Percentiles rank a stretch among this genome's conserved stretches.
These are phyloP conservation scores for Apamea monoglypha DNA, from an alignment of 2,888 invertebrate species.

Conservation along the genomic window DNA sequence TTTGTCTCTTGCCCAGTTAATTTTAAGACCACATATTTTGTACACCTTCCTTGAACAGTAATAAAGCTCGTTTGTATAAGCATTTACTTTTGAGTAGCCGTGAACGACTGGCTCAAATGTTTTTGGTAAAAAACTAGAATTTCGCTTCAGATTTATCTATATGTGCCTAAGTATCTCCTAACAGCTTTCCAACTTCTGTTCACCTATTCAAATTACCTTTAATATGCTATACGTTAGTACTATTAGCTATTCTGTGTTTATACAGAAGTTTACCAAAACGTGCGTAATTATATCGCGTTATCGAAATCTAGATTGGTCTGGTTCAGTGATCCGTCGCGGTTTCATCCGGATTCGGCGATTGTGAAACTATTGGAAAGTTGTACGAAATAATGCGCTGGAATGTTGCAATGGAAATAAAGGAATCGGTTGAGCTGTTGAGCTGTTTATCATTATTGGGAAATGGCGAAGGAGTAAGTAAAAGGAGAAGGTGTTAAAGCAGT, in stretches of 20 bases:
- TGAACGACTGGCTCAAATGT: not conserved
- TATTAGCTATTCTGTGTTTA: not conserved
- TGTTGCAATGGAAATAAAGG: not conserved
- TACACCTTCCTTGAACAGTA: too few relatives aligned
- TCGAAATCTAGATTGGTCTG: constrained; percentile 48
- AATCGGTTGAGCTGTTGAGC: not conserved
- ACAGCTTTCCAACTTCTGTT: not conserved
- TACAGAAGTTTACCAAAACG: not conserved
- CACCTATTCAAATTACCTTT: not conserved
- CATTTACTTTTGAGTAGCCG: too few relatives aligned
- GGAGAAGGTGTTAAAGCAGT: too few relatives aligned
- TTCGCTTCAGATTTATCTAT: not conserved
- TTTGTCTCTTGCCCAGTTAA: too few relatives aligned
- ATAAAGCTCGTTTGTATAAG: too few relatives aligned
- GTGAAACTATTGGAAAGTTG: constrained; percentile 4
- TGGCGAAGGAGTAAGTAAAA: too few relatives aligned
- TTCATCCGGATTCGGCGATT: constrained; percentile 18
- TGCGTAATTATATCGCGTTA: constrained; percentile 21
- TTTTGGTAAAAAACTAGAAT: not conserved
- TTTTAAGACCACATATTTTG: too few relatives aligned
- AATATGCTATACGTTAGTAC: not conserved
- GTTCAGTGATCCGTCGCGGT: constrained; percentile 44
- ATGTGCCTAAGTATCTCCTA: not conserved
- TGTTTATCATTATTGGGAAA: not conserved
- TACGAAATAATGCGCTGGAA: not conserved